Evolutionary conservation across 2,113 vertebrate genomes (phyloP), one percentile per base, ranked within the genome.

Genomic region (Aleadryas rufinucha): DNA sequence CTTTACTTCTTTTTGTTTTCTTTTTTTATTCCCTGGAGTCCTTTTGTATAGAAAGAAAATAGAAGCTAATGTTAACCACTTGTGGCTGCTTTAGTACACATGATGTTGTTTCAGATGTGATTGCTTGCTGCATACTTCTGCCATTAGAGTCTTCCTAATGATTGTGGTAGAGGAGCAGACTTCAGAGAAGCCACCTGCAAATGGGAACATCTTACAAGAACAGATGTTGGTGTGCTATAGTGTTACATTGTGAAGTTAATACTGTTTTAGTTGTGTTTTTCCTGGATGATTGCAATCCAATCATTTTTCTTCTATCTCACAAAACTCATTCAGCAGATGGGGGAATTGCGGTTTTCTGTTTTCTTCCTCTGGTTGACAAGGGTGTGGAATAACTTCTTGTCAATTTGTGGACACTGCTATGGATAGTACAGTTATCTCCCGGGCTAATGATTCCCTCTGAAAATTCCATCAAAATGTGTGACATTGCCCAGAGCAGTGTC

Each of bases 231-330:
- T 54, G 39, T 84, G 42, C 79, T 78, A 12, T 37, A 44, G 47
- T 45, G 63, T 83, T 92, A 71, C 30, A 39, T 60, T 75, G 31
- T 76, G 84, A 89, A 91, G 75, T 78, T 89, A 89, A 96, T 89
- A 50, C 39, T 33, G 35, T 80, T 93, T 96, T 85, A 72, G 42
- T 88, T 80, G 45, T 74, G 42, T 59, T 91, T 92, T 70, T 87
- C 78, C 27, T 96, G 84, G 77, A 83, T 92, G 81, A 94, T 95
- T 93, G 84, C 77, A 77, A 84, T 76, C 60, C 90, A 97, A 80
- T 96, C 89, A 85, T 88, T 93, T 95, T 92, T 84, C 64, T 94
- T 84, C 76, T 54, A 27, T 87, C 77, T 92, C 53, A 70, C 87
- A 95, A 90, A 97, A 85, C 26, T 63, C 59, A 79, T 95, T 92